Conservation (phyloP, 2,797 vertebrate species). For the Alcedo quadribrachys region DNA sequence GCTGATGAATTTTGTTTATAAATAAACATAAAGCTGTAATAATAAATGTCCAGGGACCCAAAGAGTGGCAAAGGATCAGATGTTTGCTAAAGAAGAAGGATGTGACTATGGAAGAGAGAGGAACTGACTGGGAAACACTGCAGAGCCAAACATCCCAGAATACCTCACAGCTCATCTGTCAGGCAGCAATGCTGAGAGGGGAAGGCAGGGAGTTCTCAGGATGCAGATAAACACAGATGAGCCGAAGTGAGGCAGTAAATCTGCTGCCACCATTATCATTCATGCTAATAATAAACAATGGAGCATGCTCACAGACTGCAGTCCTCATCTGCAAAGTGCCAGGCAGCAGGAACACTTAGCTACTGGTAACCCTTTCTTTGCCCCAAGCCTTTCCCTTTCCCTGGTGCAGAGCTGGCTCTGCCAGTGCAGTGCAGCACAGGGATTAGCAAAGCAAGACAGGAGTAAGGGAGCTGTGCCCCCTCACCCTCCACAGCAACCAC, state of each 20-base stretch:
- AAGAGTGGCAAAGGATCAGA: not conserved
- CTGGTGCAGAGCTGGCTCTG: not conserved
- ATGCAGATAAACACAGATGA: not conserved
- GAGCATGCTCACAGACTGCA: not conserved
- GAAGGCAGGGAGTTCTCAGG: not conserved
- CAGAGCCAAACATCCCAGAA: not conserved
- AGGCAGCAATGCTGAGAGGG: not conserved
- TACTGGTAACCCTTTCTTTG: not conserved
- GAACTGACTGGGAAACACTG: not conserved
- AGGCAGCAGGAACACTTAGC: not conserved
- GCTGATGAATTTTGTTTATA: not conserved
- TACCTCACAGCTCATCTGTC: not conserved
- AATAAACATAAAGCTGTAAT: constrained; percentile 33
- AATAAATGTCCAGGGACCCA: not conserved
- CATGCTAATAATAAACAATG: not conserved
- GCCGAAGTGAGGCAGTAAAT: not conserved
- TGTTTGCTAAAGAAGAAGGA: not conserved
- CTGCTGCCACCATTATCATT: not conserved
- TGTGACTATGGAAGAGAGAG: not conserved
- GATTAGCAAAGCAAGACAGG: not conserved
- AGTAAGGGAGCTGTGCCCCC: not conserved
- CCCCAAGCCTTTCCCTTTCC: not conserved
- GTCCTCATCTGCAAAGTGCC: not conserved
- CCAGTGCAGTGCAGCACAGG: not conserved
- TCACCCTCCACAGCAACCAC: not conserved